A percentile compares a stretch with the other conserved stretches of the same genome.
Evolutionary conservation across 2,797 vertebrate species (phyloP).

Genomic region (Pseudomugil gertrudae): DNA sequence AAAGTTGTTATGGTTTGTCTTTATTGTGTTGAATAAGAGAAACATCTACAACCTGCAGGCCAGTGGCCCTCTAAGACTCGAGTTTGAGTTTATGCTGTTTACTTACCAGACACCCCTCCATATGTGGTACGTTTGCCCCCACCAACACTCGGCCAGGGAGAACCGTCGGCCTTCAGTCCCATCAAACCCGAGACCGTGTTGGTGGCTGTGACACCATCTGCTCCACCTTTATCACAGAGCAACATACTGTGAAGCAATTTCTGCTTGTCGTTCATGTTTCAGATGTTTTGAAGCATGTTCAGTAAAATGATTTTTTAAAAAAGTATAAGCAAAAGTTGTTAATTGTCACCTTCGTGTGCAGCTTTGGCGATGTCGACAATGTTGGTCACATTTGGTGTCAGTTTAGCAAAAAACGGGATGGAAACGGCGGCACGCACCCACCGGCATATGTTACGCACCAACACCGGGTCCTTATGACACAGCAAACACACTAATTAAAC

Average conservation of each 20-base stretch:
- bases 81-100: not conserved
- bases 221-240: constrained; percentile 79
- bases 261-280: not conserved
- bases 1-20: too few relatives aligned
- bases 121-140: constrained; percentile 86
- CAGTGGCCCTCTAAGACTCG: too few relatives aligned
- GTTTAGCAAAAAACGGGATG: constrained; percentile 96
- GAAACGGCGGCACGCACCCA: constrained; percentile 91
- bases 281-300: not conserved
- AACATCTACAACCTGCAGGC: too few relatives aligned
- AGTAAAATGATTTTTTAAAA: not conserved
- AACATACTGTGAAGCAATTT: not conserved
- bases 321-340: not conserved
- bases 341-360: constrained; percentile 85
- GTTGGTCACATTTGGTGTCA: constrained; percentile 89
- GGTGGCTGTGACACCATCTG: constrained; percentile 92
- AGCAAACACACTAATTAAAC: constrained; percentile 15
- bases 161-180: constrained; percentile 86
- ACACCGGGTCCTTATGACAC: constrained; percentile 89
- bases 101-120: constrained; percentile 83
- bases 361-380: constrained; percentile 92
- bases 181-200: constrained; percentile 94
- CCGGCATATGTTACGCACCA: constrained; percentile 96
- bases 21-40: not conserved
- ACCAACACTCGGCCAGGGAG: constrained; percentile 90